Conservation (phyloP, 2,888 invertebrate genomes). For the Corbicula japonica region DNA sequence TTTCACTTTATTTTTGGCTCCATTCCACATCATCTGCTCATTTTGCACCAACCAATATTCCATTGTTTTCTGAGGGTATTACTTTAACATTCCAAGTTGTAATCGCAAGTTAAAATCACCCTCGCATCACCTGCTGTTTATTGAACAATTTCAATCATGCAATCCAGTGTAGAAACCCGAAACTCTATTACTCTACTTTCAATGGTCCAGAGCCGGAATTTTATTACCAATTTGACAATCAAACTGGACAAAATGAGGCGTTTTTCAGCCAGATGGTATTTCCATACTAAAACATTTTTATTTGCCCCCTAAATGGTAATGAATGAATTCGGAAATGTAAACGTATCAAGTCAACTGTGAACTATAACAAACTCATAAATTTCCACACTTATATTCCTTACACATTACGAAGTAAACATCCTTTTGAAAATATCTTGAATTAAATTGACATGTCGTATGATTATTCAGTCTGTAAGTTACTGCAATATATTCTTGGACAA, state of each 20-base stretch:
- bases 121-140: constrained; percentile 3
- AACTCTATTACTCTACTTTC: constrained; percentile 14
- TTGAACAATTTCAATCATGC: constrained; percentile 5
- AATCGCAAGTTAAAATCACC: neutral
- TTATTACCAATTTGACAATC: constrained; percentile 39
- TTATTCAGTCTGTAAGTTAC: too few relatives aligned
- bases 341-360: constrained; percentile 27
- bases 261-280: constrained; percentile 31
- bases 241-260: constrained; percentile 37
- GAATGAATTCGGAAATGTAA: constrained; percentile 37
- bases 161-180: constrained; percentile 2
- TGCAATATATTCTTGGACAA: too few relatives aligned
- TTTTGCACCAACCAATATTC: too few relatives aligned
- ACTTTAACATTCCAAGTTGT: constrained; percentile 8
- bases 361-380: constrained; percentile 44
- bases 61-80: too few relatives aligned
- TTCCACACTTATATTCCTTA: constrained; percentile 14
- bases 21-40: too few relatives aligned
- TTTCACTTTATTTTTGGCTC: too few relatives aligned
- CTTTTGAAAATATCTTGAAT: neutral
- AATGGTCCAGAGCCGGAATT: constrained; percentile 36
- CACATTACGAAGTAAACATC: neutral
- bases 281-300: constrained; percentile 15
- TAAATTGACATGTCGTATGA: too few relatives aligned
- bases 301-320: constrained; percentile 5